Evolutionary conservation across 37 sponge, comb jelly and placozoan species (phyloP), one percentile per base, ranked within the genome.

Genomic region (Petrosia ficiformis): DNA sequence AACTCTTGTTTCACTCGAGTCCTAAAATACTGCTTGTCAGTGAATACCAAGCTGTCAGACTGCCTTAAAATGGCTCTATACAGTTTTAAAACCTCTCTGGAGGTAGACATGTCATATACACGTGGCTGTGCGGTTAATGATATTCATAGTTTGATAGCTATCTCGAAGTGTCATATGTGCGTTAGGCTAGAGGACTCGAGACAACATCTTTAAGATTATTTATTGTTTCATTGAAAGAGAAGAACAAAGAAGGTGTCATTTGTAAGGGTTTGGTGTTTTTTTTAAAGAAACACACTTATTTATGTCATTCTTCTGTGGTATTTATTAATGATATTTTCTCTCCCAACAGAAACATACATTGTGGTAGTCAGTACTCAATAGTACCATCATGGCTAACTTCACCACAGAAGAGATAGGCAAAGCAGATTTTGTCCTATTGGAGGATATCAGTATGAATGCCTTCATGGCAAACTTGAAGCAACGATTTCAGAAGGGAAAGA

Each of bases 371-470:
- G n/a, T n/a, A n/a, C n/a, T n/a, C n/a, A n/a, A n/a, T n/a, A n/a
- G n/a, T n/a, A n/a, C n/a, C n/a, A n/a, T n/a, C n/a, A 85, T 85
- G 85, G 85, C 78, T 3, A 66, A 33, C 42, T 85, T 78, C 44
- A 85, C 57, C 40, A 57, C 85, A 0, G 31, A 48, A 1, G 84
- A 80, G 68, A 75, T 74, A 29, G 93, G 93, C 25, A 80, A 83
- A 65, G 68, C 85, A 10, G 93, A 92, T 73, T 92, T 92, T 66
- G 90, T 92, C 28, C 85, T 92, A 3, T 44, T 92, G 71, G 93
- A 92, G 29, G 77, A 84, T 21, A 35, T 92, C 39, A 78, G 77
- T 0, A 74, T 72, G 61, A 70, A 76, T 16, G 61, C 81, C 14
- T 92, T 92, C 60, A 84, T 92, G 85, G 70, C 30, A 10, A 92